Evolutionary conservation across 2,797 vertebrate genomes (phyloP).

Genomic region (Gymnopithys bicolor): DNA sequence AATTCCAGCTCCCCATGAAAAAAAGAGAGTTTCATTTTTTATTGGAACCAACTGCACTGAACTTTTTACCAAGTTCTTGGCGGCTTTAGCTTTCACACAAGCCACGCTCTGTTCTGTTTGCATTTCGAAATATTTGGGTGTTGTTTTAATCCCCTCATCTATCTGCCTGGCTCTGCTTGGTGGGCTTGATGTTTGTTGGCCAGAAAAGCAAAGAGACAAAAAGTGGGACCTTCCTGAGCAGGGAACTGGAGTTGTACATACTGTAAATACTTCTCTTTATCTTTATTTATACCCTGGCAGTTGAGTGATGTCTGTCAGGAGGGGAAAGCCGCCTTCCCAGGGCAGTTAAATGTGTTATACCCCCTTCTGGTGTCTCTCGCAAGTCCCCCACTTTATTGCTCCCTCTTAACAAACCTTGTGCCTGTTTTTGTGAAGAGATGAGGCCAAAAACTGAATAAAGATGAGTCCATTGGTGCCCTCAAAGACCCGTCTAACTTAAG

Average conservation of each 20-base stretch:
- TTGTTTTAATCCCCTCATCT: constrained; percentile 62
- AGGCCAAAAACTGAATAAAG: neutral
- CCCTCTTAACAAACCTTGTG: neutral
- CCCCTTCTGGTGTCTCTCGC: neutral
- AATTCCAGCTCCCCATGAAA: constrained; percentile 55
- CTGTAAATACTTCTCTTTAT: constrained; percentile 42
- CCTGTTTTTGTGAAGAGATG: neutral
- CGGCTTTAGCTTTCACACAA: neutral
- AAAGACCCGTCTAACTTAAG: neutral
- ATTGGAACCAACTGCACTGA: constrained; percentile 21
- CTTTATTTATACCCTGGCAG: constrained; percentile 26
- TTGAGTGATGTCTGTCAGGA: constrained; percentile 11
- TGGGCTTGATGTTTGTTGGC: neutral
- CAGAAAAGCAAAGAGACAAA: neutral
- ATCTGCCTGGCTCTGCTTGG: constrained; percentile 20
- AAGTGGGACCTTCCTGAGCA: neutral
- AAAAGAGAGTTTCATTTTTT: constrained; percentile 28
- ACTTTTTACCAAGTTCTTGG: neutral
- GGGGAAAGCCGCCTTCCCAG: neutral
- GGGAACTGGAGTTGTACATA: neutral
- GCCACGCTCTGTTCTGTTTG: constrained; percentile 23
- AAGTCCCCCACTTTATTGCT: neutral
- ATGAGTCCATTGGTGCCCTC: neutral
- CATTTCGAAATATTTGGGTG: constrained; percentile 49
- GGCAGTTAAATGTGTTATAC: neutral